phyloP scores from a whole-genome alignment of 35 echinoderm and acorn worm genomes.

The Ophiothrix spiculata region DNA sequence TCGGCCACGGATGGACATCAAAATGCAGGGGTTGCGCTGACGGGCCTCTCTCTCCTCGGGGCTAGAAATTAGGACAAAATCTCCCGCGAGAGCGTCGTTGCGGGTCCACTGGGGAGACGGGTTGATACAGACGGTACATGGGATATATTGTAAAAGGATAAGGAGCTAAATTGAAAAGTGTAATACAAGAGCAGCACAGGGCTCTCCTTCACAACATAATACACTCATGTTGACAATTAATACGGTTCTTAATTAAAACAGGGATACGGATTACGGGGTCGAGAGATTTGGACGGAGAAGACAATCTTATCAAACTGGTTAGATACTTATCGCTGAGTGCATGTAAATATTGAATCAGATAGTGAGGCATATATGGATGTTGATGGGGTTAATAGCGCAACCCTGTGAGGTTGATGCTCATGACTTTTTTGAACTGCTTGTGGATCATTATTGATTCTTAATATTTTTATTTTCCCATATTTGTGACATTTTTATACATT shows the following conservation, averaged over 20 bases:
- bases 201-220: background rate
- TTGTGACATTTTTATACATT: no score
- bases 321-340: background rate
- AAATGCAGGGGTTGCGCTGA: background rate
- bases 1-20: slow-evolving; percentile 9
- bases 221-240: background rate
- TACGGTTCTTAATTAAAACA: background rate
- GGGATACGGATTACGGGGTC: background rate
- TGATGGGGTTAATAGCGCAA: no score
- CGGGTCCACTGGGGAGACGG: background rate
- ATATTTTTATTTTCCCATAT: no score
- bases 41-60: slow-evolving; percentile 2
- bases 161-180: slow-evolving; percentile 3
- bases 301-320: background rate
- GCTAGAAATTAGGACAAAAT: background rate
- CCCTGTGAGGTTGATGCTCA: no score
- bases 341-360: slow-evolving; percentile 1
- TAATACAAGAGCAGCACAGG: background rate
- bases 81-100: background rate
- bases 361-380: no score
- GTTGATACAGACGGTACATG: slow-evolving; percentile 1
- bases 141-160: background rate
- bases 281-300: background rate
- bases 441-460: no score
- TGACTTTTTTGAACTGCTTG: no score